A percentile compares a stretch with the other conserved stretches of the same genome.
Evolutionary conservation across 2,888 invertebrate species (phyloP).

Genomic region (Cetonia aurata): DNA sequence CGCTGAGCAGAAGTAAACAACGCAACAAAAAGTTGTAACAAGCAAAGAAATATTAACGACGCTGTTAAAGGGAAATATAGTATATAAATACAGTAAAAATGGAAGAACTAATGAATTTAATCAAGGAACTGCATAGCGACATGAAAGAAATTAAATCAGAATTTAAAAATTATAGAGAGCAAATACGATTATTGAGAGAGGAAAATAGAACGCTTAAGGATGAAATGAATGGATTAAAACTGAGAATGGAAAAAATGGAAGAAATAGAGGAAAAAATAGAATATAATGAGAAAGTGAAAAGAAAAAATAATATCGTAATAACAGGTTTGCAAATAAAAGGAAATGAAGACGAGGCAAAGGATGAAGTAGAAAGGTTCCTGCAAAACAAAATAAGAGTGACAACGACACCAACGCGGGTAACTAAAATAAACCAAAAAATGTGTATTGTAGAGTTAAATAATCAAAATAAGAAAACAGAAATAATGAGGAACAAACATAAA

Average conservation of each 20-base stretch:
- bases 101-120: too few species aligned
- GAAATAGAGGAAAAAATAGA: neutral
- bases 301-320: conserved; percentile 11
- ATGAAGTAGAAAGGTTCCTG: conserved; percentile 15
- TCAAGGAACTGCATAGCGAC: too few species aligned
- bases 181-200: neutral
- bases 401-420: neutral
- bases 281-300: conserved; percentile 3
- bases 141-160: conserved; percentile 11
- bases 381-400: neutral
- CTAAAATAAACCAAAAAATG: neutral
- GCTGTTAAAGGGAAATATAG: too few species aligned
- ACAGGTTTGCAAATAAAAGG: neutral
- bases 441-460: neutral
- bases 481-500: neutral
- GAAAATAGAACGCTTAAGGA: conserved; percentile 1
- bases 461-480: neutral
- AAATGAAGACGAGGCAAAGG: neutral
- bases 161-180: neutral
- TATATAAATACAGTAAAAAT: too few species aligned
- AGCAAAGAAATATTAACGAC: too few species aligned
- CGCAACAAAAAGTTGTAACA: too few species aligned
- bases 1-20: too few species aligned
- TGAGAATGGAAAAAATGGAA: neutral
- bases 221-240: conserved; percentile 4